These are phyloP conservation scores for Grammomys dolichurus DNA, from an alignment of 2,113 vertebrate genomes.

Conservation along the genomic window DNA sequence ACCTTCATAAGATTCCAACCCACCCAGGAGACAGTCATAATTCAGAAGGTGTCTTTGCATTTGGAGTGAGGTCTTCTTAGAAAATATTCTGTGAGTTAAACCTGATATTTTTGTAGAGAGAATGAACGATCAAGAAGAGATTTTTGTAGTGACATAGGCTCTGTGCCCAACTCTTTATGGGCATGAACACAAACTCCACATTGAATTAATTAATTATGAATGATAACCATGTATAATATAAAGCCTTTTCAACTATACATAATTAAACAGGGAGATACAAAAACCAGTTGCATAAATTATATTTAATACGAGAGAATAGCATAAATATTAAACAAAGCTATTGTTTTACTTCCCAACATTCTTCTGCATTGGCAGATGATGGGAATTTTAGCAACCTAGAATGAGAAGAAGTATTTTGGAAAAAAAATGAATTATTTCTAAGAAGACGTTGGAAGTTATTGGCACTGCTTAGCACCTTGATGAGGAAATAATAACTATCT, in stretches of 20 bases:
- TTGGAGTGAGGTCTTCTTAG: slow-evolving; percentile 20
- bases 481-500: not conserved
- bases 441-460: not conserved
- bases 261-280: slow-evolving; percentile 77
- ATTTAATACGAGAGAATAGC: slow-evolving; percentile 68
- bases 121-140: slow-evolving; percentile 48
- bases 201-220: slow-evolving; percentile 81
- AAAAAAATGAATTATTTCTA: slow-evolving; percentile 31
- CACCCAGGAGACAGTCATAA: slow-evolving; percentile 28
- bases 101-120: slow-evolving; percentile 31
- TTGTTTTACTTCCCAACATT: slow-evolving; percentile 77
- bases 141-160: slow-evolving; percentile 54
- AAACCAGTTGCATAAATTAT: slow-evolving; percentile 75
- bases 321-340: slow-evolving; percentile 81
- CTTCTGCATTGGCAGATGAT: slow-evolving; percentile 60
- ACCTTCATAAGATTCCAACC: not conserved
- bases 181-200: slow-evolving; percentile 72
- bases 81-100: slow-evolving; percentile 42
- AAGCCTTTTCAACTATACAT: slow-evolving; percentile 77
- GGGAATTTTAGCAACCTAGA: slow-evolving; percentile 1
- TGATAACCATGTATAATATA: slow-evolving; percentile 79
- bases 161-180: slow-evolving; percentile 66
- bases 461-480: not conserved
- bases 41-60: not conserved
- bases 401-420: slow-evolving; percentile 39